Evolutionary conservation across 2,888 invertebrate genomes (phyloP), one percentile per base, ranked within the genome.

Genomic region (Alloscopus bannaensis): DNA sequence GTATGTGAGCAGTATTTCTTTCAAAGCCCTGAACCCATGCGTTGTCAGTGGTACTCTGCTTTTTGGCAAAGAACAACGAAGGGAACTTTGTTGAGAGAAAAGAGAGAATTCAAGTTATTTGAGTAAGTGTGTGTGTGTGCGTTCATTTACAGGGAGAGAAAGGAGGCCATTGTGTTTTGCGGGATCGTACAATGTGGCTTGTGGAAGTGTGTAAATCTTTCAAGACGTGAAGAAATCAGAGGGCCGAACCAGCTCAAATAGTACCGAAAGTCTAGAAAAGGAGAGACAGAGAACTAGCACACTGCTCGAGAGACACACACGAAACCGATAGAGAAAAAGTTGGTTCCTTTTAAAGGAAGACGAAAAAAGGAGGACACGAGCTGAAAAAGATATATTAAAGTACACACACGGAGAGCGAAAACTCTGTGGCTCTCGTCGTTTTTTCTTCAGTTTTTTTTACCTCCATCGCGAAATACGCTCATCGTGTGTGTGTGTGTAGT

Each of bases 201-300:
- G 45, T 18, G 59, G 24, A 70, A 70, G 70, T 70, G 70, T 47
- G 70, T 70, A 70, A 70, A 60, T 70, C 70, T 70, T 70, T 70
- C 31, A 60, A 55, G 65, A 57, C 55, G 73, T 65, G 65, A 65
- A 45, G 65, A 73, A 73, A 73, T 73, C 73, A 73, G n/a, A n/a
- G 73, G 73, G 55, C 73, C 65, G 55, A 64, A 42, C 64, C 50
- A 28, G 62, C 40, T 62, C 60, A 60, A 71, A 62, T 62, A 50
- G 36, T 36, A 26, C 52, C 71, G 62, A 60, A 26, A 26, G 18
- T 6, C 16, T 18, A 47, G 31, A 0, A 42, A 70, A 36, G 26
- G 31, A 47, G 31, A 26, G 22, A 31, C 22, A 6, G 36, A 45
- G 45, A 16, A 45, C 45, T 16, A 11, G 3, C 18, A 16, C 18